phyloP scores from a whole-genome alignment of 2,113 vertebrate genomes.

The Rhombomys opimus region DNA sequence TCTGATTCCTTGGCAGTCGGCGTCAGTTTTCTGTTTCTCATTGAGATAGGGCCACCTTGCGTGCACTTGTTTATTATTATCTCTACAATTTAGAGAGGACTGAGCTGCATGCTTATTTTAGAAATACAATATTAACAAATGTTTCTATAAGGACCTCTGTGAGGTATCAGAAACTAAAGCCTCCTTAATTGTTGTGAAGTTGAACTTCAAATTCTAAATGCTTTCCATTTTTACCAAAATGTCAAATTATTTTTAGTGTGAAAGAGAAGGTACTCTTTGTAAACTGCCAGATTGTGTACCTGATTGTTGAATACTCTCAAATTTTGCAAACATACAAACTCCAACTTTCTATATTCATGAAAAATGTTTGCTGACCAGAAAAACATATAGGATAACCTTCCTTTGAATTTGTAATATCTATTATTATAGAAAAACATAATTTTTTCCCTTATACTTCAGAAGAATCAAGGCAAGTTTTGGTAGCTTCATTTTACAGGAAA shows the following conservation, averaged over 20 bases:
- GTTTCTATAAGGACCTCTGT: slow-evolving; percentile 17
- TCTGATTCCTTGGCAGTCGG: slow-evolving; percentile 17
- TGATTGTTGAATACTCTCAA: slow-evolving; percentile 69
- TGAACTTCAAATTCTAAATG: slow-evolving; percentile 70
- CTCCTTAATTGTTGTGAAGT: slow-evolving; percentile 59
- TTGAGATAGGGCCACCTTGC: background rate
- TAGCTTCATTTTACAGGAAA: background rate
- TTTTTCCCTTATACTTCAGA: background rate
- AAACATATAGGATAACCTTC: background rate
- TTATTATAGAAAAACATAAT: slow-evolving; percentile 15
- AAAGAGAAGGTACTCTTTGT: slow-evolving; percentile 55
- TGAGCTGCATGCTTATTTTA: background rate
- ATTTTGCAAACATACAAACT: slow-evolving; percentile 60
- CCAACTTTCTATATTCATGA: background rate
- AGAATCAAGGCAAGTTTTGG: background rate
- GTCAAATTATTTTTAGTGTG: slow-evolving; percentile 80
- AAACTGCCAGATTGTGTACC: slow-evolving; percentile 72
- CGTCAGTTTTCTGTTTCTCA: slow-evolving; percentile 36
- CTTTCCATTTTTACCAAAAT: slow-evolving; percentile 78
- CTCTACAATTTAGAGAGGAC: background rate
- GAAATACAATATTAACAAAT: slow-evolving; percentile 43
- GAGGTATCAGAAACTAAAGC: slow-evolving; percentile 14
- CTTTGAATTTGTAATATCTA: slow-evolving; percentile 36
- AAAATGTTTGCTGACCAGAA: slow-evolving; percentile 49
- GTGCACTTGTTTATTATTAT: background rate